Evolutionary conservation across 2,797 vertebrate genomes (phyloP), one percentile per base, ranked within the genome.

Genomic region (Enteromius anoplus): DNA sequence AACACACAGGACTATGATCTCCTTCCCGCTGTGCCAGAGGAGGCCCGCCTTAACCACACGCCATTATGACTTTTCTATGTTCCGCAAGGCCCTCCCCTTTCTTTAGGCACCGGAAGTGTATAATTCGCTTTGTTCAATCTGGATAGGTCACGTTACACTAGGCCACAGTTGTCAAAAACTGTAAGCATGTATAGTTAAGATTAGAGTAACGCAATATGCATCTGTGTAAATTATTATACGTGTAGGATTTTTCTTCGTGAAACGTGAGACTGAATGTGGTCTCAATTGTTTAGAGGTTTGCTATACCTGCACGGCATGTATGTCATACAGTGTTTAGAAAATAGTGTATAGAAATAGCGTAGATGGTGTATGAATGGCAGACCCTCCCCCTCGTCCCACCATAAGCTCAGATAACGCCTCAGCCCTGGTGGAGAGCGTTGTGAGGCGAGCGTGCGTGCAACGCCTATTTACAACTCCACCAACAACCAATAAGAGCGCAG

Each of bases 401-500:
- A 85, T 82, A 86, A 32, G 51, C 45, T 37, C 80, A 60, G 42
- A 72, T 58, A 60, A 69, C 60, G 53, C 72, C 21, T 11, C 42
- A 8, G 66, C 37, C 26, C 42, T 70, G 79, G 60, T 89, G 89
- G 90, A 89, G 80, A 83, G 78, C 84, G 88, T 68, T 88, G 88
- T 87, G 91, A 88, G n/a, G 40, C 69, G 29, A 90, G 90, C 87
- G 85, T 78, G 88, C 84, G 85, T 91, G 89, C 92, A 89, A 88
- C 88, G 90, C 87, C 86, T 88, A 83, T 93, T 94, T 93, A 94
- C 93, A 93, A 93, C 92, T 90, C 85, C 88, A 75, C 83, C 66
- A 2, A 68, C 81, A 92, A 87, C 94, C 95, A 96, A 96, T 96
- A 85, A 91, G 90, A 88, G 80, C 65, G 84, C 73, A 89, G 90